Evolutionary conservation across 2,888 invertebrate species (phyloP), one percentile per base, ranked within the genome.

Genomic region (Rhogogaster chlorosoma): DNA sequence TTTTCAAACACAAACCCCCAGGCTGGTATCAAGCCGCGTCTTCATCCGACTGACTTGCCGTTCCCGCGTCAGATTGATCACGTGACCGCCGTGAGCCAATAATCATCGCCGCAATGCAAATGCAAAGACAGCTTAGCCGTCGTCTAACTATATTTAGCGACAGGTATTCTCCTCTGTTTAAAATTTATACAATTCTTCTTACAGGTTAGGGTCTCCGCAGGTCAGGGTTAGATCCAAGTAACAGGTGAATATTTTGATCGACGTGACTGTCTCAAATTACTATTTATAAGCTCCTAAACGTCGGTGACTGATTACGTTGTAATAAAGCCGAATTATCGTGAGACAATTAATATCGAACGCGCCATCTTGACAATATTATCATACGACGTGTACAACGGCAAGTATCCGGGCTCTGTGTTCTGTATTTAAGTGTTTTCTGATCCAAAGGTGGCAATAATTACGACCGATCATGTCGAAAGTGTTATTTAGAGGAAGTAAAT

Each of bases 401-500:
- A 45, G 22, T 73, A 73, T 45, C 42, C 1, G 4, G 4, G 18
- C n/a, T 67, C 73, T 22, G 73, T n/a, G 9, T 42, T 42, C 1
- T 12, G 7, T 15, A n/a, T n/a, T 53, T 45, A 18, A 77, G 49
- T 49, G 7, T n/a, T 7, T 77, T 77, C 29, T 22, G 12, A 80
- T 38, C 38, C 38, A 22, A n/a, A n/a, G 12, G 22, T 45, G 73
- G 15, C 7, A 49, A 26, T 32, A 53, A 29, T 26, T 77, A 77
- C 80, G 42, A 42, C 57, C 49, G 32, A 67, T 49, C 67, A 83
- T 83, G 83, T 83, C 67, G n/a, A 70, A 67, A 67, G 67, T 70
- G n/a, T 67, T 83, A 83, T 45, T 83, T 67, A 64, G 67, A 9
- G 67, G 49, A 67, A 83, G 83, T 83, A 83, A 83, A 83, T 70